Conservation (phyloP, 2,888 invertebrate species). For the Myopa testacea region DNA sequence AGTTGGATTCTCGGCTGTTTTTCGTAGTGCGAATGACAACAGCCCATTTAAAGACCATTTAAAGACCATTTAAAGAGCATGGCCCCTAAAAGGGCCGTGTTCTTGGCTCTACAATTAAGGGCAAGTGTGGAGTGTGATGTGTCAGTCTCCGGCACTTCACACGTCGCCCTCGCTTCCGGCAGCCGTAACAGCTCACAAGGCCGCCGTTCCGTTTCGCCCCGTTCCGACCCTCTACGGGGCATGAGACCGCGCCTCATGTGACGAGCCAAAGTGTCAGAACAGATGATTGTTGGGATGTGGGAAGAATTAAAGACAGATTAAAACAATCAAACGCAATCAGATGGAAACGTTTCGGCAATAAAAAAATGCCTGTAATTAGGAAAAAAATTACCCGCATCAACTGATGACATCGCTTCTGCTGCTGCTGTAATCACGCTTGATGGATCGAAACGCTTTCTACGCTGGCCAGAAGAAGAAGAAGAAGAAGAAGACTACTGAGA, state of each 20-base stretch:
- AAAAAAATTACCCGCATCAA: too few relatives aligned
- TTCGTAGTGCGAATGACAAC: conserved; percentile 13
- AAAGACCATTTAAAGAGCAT: neutral
- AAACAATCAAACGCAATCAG: neutral
- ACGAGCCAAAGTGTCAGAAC: neutral
- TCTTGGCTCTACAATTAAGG: neutral
- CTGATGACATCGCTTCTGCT: conserved; percentile 44
- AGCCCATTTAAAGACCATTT: neutral
- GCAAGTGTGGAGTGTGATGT: too few relatives aligned
- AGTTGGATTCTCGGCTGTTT: too few relatives aligned
- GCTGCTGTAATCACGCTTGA: conserved; percentile 59
- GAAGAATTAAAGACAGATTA: neutral
- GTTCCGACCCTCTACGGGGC: neutral
- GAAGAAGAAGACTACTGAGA: too few relatives aligned
- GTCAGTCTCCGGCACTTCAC: too few relatives aligned
- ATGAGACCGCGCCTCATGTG: neutral
- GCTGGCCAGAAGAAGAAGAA: too few relatives aligned
- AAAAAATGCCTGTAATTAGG: neutral
- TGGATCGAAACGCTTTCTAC: conserved; percentile 54
- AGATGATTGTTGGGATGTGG: neutral
- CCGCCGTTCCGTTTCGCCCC: neutral
- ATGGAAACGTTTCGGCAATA: neutral
- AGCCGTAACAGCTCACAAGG: conserved; percentile 31
- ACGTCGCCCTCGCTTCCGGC: conserved; percentile 18
- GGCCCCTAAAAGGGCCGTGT: neutral